These are phyloP conservation scores for Salvelinus fontinalis DNA, from an alignment of 2,113 vertebrate genomes.

Conservation along the genomic window DNA sequence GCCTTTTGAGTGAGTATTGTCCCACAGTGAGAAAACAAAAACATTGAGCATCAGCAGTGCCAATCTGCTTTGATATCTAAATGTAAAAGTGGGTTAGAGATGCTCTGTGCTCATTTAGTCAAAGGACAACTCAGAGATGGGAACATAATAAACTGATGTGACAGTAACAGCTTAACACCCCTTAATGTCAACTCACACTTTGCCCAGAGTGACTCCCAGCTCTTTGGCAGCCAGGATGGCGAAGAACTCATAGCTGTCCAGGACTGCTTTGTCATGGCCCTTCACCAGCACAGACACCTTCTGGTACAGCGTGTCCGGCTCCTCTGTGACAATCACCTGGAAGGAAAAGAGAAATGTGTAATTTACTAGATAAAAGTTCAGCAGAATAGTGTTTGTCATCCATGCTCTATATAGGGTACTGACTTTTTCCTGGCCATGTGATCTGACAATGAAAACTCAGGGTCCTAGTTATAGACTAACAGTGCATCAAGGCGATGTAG, in stretches of 20 bases:
- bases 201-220: constrained; percentile 82
- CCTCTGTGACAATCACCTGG: constrained; percentile 85
- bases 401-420: not conserved
- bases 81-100: not conserved
- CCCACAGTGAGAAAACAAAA: not conserved
- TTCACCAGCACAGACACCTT: constrained; percentile 87
- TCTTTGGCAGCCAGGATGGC: constrained; percentile 87
- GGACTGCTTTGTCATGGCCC: constrained; percentile 86
- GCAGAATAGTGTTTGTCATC: not conserved
- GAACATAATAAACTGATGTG: no score
- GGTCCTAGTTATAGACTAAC: no score
- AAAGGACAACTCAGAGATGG: no score
- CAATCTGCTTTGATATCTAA: no score
- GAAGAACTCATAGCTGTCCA: constrained; percentile 96
- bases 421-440: no score
- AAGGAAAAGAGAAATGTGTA: constrained; percentile 1
- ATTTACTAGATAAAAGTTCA: not conserved
- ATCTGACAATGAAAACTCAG: no score
- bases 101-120: no score
- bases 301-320: constrained; percentile 87
- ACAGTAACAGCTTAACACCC: no score
- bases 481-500: not conserved
- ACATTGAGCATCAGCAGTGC: not conserved
- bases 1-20: not conserved
- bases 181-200: constrained; percentile 81